Base-by-base conservation (phyloP, 2,888 invertebrate genomes). In the Megastigmus dorsalis region DNA sequence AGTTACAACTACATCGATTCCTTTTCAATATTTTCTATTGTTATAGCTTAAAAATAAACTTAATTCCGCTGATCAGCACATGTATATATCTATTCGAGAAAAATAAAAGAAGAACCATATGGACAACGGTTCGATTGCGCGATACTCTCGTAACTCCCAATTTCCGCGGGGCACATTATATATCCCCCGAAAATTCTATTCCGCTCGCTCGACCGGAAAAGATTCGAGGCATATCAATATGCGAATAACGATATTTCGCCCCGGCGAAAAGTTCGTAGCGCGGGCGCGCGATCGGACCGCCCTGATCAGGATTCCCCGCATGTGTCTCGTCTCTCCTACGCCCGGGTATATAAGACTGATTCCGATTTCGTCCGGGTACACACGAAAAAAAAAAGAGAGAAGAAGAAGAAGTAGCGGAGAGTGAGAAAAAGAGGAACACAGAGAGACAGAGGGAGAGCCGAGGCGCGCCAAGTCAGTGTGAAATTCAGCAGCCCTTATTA, bases 401-500 rank as follows among this genome's bases (percentile, higher is more conserved):
- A 23, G n/a, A n/a, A 1, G 18, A 52, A 52, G 26, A 9, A 33
- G 28, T 7, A 18, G 41, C 57, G 36, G 41, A 59, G 23, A n/a
- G n/a, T n/a, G n/a, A n/a, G n/a, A n/a, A n/a, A n/a, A n/a, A n/a
- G n/a, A n/a, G n/a, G n/a, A n/a, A n/a, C n/a, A n/a, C n/a, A n/a
- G n/a, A n/a, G 52, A 68, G 50, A 41, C 26, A 20, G 43, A 67
- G 68, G 63, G 55, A 65, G 66, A 75, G 59, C 60, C 65, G 38
- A 66, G 18, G 48, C 80, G 81, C 77, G 79, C 80, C 84, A 84
- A 87, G 84, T 86, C 87, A 83, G 86, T 86, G 86, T 86, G 86
- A 87, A 87, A 88, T 87, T 86, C 83, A 81, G 82, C 82, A 84
- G 82, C 84, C 84, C 85, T 88, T 87, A 88, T 88, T 87, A 87